phyloP scores from a whole-genome alignment of 2,888 invertebrate species.

The Mellilla xanthometata region DNA sequence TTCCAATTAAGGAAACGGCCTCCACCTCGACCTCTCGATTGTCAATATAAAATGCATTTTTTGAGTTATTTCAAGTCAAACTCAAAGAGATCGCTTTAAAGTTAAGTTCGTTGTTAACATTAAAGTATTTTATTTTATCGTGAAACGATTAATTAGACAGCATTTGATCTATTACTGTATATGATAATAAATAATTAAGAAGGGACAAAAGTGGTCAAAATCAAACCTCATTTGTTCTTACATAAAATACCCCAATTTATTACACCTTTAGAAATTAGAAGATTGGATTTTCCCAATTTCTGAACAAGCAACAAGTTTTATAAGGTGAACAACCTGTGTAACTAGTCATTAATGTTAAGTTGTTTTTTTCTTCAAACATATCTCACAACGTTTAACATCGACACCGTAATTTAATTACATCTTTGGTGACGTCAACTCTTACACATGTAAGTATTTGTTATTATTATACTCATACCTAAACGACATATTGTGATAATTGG shows the following conservation, averaged over 20 bases:
- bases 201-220: no score
- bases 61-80: background rate
- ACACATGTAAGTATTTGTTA: constrained; percentile 3
- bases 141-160: no score
- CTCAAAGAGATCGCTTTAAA: background rate
- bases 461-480: no score
- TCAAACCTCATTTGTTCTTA: background rate
- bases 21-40: constrained; percentile 5
- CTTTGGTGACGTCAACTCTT: constrained; percentile 1
- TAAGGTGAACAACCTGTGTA: constrained; percentile 10
- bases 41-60: constrained; percentile 1
- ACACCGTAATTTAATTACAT: constrained; percentile 1
- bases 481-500: background rate
- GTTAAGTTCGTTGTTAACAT: background rate
- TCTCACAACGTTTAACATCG: background rate
- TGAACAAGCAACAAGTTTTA: constrained; percentile 6
- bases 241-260: background rate
- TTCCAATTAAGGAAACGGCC: background rate
- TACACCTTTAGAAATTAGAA: background rate
- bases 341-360: background rate
- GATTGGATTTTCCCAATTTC: constrained; percentile 7
- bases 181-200: no score
- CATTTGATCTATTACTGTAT: no score
- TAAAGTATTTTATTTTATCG: background rate
- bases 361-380: background rate